phyloP scores from a whole-genome alignment of 2,797 vertebrate species.

The Eremophila alpestris region DNA sequence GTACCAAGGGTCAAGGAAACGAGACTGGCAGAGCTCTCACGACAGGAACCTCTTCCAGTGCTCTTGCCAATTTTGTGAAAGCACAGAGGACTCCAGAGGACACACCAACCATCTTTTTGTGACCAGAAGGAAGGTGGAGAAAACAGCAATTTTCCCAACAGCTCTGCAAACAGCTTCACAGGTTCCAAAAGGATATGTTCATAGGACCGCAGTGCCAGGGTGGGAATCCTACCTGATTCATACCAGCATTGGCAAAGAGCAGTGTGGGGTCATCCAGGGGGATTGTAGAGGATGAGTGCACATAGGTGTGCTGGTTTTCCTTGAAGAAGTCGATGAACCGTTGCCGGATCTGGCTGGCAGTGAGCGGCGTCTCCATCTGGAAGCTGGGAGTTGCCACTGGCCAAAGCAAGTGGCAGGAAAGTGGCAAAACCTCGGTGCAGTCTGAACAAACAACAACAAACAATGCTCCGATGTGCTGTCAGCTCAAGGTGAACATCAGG shows the following conservation, averaged over 20 bases:
- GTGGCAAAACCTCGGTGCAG: neutral
- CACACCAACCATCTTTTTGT: neutral
- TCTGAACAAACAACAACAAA: neutral
- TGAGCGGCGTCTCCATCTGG: conserved; percentile 86
- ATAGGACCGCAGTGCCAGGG: rapidly evolving
- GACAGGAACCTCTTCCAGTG: neutral
- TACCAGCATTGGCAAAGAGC: conserved; percentile 97
- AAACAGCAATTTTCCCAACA: neutral
- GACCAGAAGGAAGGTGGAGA: neutral
- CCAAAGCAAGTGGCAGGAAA: neutral
- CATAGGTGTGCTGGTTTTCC: conserved; percentile 86
- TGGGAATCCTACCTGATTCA: conserved; percentile 90
- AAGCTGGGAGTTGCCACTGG: conserved; percentile 30
- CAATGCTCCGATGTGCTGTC: rapidly evolving
- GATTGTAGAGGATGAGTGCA: conserved; percentile 92
- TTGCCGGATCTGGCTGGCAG: conserved; percentile 90
- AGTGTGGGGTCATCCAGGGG: conserved; percentile 95
- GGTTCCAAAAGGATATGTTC: neutral
- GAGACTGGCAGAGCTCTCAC: neutral
- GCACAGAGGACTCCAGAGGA: neutral
- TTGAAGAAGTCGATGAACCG: conserved; percentile 95
- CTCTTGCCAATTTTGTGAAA: neutral
- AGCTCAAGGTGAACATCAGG: neutral
- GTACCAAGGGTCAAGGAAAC: neutral
- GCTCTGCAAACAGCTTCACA: neutral